Conservation (phyloP, 2,797 vertebrate genomes). For the Hybognathus amarus region DNA sequence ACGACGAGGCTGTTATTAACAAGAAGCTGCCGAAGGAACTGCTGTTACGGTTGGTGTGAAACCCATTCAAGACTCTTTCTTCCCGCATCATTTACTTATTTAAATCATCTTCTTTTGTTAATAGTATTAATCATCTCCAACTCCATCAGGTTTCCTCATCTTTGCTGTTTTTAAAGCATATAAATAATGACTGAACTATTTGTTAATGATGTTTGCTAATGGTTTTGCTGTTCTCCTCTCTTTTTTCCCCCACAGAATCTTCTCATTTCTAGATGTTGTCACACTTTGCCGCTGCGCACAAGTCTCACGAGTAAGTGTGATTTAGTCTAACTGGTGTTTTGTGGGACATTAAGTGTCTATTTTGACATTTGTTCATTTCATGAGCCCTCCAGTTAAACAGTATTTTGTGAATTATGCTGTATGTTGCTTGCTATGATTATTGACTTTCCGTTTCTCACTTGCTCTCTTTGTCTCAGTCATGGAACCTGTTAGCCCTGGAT, state of each 20-base stretch:
- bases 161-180: background rate
- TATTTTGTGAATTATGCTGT: background rate
- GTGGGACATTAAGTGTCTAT: background rate
- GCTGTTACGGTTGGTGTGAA: slow-evolving; percentile 86
- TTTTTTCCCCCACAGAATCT: slow-evolving; percentile 86
- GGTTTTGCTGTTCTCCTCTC: background rate
- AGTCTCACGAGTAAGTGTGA: slow-evolving; percentile 93
- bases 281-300: slow-evolving; percentile 98
- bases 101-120: background rate
- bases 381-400: background rate
- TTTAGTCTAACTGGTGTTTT: slow-evolving; percentile 32
- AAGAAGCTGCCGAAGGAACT: slow-evolving; percentile 99
- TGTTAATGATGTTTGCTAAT: background rate
- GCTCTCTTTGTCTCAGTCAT: slow-evolving; percentile 79
- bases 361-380: slow-evolving; percentile 10
- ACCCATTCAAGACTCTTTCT: background rate
- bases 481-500: slow-evolving; percentile 97
- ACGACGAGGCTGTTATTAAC: slow-evolving; percentile 96
- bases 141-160: background rate
- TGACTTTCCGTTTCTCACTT: slow-evolving; percentile 53
- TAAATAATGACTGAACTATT: background rate
- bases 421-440: background rate
- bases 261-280: slow-evolving; percentile 98
- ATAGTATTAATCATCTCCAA: background rate
- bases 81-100: background rate